These are phyloP conservation scores for Danionella cerebrum DNA, from an alignment of 2,113 vertebrate genomes.

Conservation along the genomic window DNA sequence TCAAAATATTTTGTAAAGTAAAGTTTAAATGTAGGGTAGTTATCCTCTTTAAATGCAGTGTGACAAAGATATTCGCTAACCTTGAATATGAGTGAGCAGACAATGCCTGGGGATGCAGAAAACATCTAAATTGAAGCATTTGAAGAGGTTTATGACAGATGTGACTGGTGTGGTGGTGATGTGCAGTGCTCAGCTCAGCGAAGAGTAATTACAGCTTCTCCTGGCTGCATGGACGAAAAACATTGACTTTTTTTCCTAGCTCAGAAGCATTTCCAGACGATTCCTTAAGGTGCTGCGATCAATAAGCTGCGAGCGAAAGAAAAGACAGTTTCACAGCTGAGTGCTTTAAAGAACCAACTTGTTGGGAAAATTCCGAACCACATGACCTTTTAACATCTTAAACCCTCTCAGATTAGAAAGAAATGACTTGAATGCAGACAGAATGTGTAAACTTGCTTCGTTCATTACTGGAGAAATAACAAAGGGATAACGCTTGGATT, in stretches of 20 bases:
- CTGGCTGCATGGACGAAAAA: constrained; percentile 12
- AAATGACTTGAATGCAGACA: constrained; percentile 51
- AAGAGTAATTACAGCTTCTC: constrained; percentile 51
- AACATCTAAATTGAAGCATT: constrained; percentile 67
- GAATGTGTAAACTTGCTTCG: constrained; percentile 51
- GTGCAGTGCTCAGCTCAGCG: constrained; percentile 41
- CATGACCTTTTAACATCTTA: constrained; percentile 43
- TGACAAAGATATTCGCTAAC: constrained; percentile 49
- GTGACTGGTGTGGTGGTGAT: constrained; percentile 37
- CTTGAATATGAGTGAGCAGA: constrained; percentile 33
- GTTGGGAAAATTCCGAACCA: constrained; percentile 22
- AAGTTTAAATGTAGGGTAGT: no score
- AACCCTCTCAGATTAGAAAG: constrained; percentile 46
- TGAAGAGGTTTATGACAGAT: constrained; percentile 55
- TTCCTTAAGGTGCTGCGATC: constrained; percentile 6
- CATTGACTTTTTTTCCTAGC: neutral
- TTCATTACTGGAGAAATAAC: constrained; percentile 58
- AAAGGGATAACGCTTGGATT: constrained; percentile 61
- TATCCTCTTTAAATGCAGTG: no score
- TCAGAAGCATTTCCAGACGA: constrained; percentile 1
- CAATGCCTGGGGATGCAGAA: constrained; percentile 48
- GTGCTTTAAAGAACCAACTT: constrained; percentile 19
- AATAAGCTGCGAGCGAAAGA: constrained; percentile 3
- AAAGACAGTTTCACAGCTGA: constrained; percentile 22
- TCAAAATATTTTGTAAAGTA: no score